Evolutionary conservation across 2,888 invertebrate species (phyloP), one percentile per base, ranked within the genome.

Genomic region (Plagodis dolabraria): DNA sequence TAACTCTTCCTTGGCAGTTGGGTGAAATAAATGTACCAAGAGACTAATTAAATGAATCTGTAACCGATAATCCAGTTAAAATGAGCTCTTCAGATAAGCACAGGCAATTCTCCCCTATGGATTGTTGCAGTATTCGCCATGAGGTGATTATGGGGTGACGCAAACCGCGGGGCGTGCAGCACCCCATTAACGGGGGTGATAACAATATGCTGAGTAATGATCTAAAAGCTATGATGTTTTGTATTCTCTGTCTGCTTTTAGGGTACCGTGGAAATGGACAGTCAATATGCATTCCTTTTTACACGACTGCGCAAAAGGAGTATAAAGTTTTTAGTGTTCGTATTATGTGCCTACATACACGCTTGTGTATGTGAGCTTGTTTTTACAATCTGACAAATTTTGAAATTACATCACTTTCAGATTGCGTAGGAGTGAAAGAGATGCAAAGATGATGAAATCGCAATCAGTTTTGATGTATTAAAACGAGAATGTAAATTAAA

Each of bases 131-230:
- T 50, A 42, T 34, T 33, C 9, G 33, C 33, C 34, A 46, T 8
- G 33, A 11, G 43, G 35, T 38, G 7, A 50, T 33, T 6, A 38
- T 42, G 43, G 46, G 40, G 46, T 46, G 40, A 44, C 42, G 38
- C 12, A 34, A 47, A 54, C 53, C 46, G 22, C 53, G 47, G 57
- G 60, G 66, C 49, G 59, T 56, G 63, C 44, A 12, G 9, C 52
- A 53, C 60, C 53, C 53, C 53, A 50, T 56, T 44, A 56, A 45
- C 10, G 47, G 47, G 63, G 65, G 62, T 59, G 69, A 55, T 63
- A 67, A 69, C 69, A 69, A 69, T 69, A 69, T 67, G 69, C 65
- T 65, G 59, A 64, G 64, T 69, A 69, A 69, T 64, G 67, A 69
- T 59, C 57, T 69, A 65, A 69, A 62, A 63, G 64, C 59, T 53